A percentile compares a stretch with the other conserved stretches of the same genome.
Evolutionary conservation across 2,113 vertebrate genomes (phyloP).

Genomic region (Oreamnos americanus): DNA sequence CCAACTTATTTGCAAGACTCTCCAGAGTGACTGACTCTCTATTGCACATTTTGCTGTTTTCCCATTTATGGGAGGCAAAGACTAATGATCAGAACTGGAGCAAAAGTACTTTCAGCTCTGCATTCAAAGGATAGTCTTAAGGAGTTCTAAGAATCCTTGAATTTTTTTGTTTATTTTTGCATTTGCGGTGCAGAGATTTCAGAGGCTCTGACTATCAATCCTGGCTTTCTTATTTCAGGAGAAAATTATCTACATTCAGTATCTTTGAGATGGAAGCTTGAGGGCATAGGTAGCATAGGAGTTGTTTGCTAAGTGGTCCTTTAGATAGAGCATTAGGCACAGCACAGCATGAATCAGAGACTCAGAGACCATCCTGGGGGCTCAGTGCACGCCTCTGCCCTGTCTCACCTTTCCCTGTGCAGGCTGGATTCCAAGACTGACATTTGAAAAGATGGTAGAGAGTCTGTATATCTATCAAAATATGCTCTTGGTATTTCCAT

Average conservation of each 20-base stretch:
- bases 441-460: neutral
- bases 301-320: neutral
- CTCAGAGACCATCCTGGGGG: too few species aligned
- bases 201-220: neutral
- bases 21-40: constrained; percentile 27
- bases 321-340: neutral
- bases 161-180: neutral
- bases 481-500: neutral
- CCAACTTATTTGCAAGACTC: constrained; percentile 9
- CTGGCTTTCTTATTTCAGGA: neutral
- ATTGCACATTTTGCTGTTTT: neutral
- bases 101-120: neutral
- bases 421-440: neutral
- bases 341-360: neutral
- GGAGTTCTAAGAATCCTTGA: neutral
- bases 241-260: neutral
- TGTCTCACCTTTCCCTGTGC: neutral
- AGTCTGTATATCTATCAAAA: neutral
- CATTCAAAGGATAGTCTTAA: neutral
- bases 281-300: neutral
- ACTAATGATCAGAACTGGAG: neutral
- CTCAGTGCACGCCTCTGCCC: accelerated
- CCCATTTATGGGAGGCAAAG: constrained; percentile 14
- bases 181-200: neutral
- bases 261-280: neutral